Conservation (phyloP, 2,888 invertebrate species). For the Seira musarum region DNA sequence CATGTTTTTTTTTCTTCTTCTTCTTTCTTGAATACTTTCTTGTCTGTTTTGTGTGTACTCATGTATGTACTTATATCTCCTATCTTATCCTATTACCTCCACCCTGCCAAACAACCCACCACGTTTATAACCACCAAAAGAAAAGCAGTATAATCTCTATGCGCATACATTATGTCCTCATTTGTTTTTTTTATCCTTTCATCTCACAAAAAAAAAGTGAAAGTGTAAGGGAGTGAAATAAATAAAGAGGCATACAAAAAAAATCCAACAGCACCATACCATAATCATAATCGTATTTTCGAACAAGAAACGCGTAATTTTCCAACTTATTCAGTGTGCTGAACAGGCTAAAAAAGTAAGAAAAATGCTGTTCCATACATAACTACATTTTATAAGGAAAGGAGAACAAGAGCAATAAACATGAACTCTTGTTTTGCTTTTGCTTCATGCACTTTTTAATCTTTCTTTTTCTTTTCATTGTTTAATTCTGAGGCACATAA, state of each 20-base stretch:
- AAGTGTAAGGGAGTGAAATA: conserved; percentile 24
- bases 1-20: conserved; percentile 14
- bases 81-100: conserved; percentile 22
- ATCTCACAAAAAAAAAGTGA: conserved; percentile 13
- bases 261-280: background rate
- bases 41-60: background rate
- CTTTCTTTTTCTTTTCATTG: background rate
- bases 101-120: background rate
- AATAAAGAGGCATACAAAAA: conserved; percentile 12
- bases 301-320: conserved; percentile 24
- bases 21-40: background rate
- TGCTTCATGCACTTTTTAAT: background rate
- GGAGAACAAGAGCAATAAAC: background rate
- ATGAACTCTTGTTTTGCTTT: background rate
- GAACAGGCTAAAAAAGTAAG: background rate
- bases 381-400: background rate
- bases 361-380: too few species aligned
- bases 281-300: conserved; percentile 52
- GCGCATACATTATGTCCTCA: conserved; percentile 20
- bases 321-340: conserved; percentile 1
- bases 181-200: conserved; percentile 9
- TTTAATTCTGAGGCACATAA: too few species aligned
- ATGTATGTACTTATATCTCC: background rate
- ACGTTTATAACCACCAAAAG: background rate
- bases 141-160: conserved; percentile 2